Conservation (phyloP, 2,113 vertebrate genomes). For the Climacteris rufus region DNA sequence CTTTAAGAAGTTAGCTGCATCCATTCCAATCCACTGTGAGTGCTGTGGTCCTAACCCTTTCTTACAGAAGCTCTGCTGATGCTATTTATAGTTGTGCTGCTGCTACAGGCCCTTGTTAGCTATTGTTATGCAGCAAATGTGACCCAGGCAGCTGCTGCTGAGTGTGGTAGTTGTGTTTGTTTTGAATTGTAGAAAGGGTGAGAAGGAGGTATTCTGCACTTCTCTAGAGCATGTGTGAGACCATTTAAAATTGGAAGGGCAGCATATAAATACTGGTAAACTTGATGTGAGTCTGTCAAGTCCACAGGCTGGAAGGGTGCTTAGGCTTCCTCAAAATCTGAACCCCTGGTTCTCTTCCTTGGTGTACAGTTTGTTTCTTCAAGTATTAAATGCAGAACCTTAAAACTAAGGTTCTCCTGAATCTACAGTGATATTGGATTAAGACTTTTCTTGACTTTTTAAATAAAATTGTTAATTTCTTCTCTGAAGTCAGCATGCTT, state of each 20-base stretch:
- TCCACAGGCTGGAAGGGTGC: neutral
- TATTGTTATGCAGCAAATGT: neutral
- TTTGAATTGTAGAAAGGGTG: neutral
- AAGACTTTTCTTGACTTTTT: neutral
- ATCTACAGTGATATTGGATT: neutral
- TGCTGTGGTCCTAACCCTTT: neutral
- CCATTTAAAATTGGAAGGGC: neutral
- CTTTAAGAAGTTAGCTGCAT: neutral
- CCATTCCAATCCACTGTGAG: neutral
- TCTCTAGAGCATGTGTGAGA: neutral
- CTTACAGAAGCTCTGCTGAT: neutral
- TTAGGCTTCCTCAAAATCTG: neutral
- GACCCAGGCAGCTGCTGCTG: constrained; percentile 13
- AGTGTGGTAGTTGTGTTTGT: neutral
- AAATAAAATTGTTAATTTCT: neutral
- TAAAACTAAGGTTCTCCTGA: neutral
- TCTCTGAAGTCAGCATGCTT: fast-evolving
- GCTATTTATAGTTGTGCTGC: constrained; percentile 41
- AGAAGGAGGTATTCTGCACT: neutral
- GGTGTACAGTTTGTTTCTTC: neutral
- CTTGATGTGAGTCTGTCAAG: neutral
- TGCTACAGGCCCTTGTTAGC: constrained; percentile 25
- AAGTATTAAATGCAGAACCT: neutral
- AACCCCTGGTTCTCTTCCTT: neutral
- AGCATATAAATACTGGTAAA: neutral